Conservation (phyloP, 2,797 vertebrate species). For the Sebastes vulpes region DNA sequence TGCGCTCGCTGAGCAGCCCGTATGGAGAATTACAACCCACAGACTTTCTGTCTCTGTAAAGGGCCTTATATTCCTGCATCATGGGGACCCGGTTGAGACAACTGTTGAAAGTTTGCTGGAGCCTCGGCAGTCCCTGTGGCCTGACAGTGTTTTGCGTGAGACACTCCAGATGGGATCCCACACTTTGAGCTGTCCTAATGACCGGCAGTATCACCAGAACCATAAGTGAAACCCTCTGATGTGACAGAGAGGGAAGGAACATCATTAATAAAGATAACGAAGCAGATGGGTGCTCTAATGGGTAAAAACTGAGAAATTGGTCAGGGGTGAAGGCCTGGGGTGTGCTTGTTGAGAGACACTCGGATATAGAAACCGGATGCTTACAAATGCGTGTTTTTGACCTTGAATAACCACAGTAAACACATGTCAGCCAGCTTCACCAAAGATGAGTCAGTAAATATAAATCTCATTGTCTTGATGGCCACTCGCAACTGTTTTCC, state of each 20-base stretch:
- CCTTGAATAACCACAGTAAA: slow-evolving; percentile 56
- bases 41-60: slow-evolving; percentile 72
- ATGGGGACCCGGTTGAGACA: slow-evolving; percentile 58
- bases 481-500: slow-evolving; percentile 25
- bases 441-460: slow-evolving; percentile 34
- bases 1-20: slow-evolving; percentile 42
- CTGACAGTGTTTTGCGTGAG: slow-evolving; percentile 71
- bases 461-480: slow-evolving; percentile 6
- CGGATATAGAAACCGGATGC: slow-evolving; percentile 67
- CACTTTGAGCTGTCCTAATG: slow-evolving; percentile 79
- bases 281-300: slow-evolving; percentile 75
- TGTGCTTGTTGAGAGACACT: slow-evolving; percentile 41
- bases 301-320: slow-evolving; percentile 62
- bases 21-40: slow-evolving; percentile 54
- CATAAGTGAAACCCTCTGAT: slow-evolving; percentile 73
- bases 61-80: slow-evolving; percentile 51
- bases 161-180: slow-evolving; percentile 82
- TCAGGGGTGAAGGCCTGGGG: slow-evolving; percentile 51
- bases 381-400: slow-evolving; percentile 54
- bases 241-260: slow-evolving; percentile 68
- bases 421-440: slow-evolving; percentile 40
- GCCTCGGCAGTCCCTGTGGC: slow-evolving; percentile 58
- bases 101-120: slow-evolving; percentile 74
- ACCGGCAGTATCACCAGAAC: slow-evolving; percentile 69
- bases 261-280: slow-evolving; percentile 85